Base-by-base conservation (phyloP, 2,888 invertebrate species). In the Monoplex corrugatus region DNA sequence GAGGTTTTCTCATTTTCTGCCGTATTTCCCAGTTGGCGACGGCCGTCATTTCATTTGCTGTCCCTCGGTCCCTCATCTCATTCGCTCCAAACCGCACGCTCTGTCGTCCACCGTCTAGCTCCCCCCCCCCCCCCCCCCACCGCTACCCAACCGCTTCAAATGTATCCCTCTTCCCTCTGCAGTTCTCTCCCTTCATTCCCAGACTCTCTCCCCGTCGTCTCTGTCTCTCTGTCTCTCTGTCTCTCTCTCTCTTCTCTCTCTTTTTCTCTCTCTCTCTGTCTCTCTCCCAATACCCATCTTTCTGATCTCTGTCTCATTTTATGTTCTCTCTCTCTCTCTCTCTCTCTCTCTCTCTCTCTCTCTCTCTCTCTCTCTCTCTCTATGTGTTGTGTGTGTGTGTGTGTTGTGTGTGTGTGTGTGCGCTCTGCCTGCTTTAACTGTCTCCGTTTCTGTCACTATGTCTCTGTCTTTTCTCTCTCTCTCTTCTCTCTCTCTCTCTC, bases 61-160 rank as follows among this genome's bases (percentile, higher is more conserved):
- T 82, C 82, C 82, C 82, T n/a, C 28, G 44, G 43, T 82, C 82
- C 82, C 82, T 44, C 44, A 82, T 82, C 82, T 82, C 82, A 82
- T 82, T 82, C 72, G 35, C 72, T 10, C 6, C 72, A 32, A 72
- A 72, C 32, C 72, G n/a, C n/a, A n/a, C n/a, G n/a, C n/a, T n/a
- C n/a, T n/a, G n/a, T n/a, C 72, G 72, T 35, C 32, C 72, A 6
- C 8, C 0, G 13, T 16, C 72, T 35, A 35, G 10, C 72, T 6
- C 23, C 10, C 45, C 3, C 35, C 32, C 32, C 72, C 35, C 16
- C 32, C 0, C 72, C 72, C 32, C 32, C 32, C 72, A 6, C 32
- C 72, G 10, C 32, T 35, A n/a, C 72, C 35, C 72, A 5, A 5
- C 35, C 72, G 8, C 72, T 6, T 35, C 35, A n/a, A 45, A 32